Evolutionary conservation across 2,888 invertebrate genomes (phyloP), one percentile per base, ranked within the genome.

Genomic region (Dryomyza anilis): DNA sequence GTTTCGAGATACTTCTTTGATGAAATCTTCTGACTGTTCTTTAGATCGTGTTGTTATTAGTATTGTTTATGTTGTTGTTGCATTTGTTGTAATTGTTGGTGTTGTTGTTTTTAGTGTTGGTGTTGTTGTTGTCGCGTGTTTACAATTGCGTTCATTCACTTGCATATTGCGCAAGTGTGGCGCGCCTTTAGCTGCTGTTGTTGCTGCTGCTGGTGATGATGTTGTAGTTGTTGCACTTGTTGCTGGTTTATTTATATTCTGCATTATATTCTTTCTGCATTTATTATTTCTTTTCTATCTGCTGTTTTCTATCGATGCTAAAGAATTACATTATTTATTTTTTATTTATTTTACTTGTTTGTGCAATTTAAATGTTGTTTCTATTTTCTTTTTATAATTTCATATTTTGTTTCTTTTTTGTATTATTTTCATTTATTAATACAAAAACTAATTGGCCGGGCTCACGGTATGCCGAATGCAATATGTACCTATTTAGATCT

Each of bases 121-220:
- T 21, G 27, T 33, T 30, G 29, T 14, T 36, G 19, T 12, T 48
- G 59, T 59, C 59, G 59, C 48, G 48, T 59, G 46, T 59, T 59
- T 59, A 59, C 59, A 46, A 33, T 33, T 30, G n/a, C 59, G 59
- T 59, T 59, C 59, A 59, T 59, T 59, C 59, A 59, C 46, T 30
- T 59, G 21, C 14, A 30, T 59, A 48, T 59, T 48, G 59, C 59
- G 59, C 59, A 59, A 59, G 59, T 46, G 45, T 30, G 29, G 16
- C 59, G 23, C 30, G 21, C 10, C 48, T 48, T 25, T 16, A 12
- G 43, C 29, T 16, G 7, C 12, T 27, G 16, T 16, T 27, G n/a
- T 2, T 27, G 36, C 39, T 29, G 36, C 21, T 33, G 2, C 29
- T 29, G 2, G n/a, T 16, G 25, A n/a, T 29, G 25, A n/a, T 29